Evolutionary conservation across 1,140 invertebrate species (phyloP).

Genomic region (Portunus trituberculatus): DNA sequence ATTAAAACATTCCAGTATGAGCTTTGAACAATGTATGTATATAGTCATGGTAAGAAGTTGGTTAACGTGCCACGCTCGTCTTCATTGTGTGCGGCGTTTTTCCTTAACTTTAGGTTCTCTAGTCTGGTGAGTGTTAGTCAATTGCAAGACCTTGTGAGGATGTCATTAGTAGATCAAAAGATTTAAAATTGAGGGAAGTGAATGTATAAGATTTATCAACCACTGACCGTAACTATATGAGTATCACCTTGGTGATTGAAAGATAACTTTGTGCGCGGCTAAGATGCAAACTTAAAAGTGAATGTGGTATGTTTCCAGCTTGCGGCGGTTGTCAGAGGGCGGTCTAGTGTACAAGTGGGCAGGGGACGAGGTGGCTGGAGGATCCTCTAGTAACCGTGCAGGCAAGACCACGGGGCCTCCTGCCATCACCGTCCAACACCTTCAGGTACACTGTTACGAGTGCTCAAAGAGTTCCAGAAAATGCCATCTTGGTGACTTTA

Average conservation of each 20-base stretch:
- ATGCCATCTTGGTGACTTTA: too few species aligned
- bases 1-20: too few species aligned
- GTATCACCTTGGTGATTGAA: background rate
- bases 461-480: too few species aligned
- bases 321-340: conserved; percentile 40
- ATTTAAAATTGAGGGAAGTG: background rate
- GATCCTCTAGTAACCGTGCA: background rate
- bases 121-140: too few species aligned
- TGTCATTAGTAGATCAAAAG: too few species aligned
- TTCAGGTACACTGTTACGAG: conserved; percentile 2
- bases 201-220: background rate
- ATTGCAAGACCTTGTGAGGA: background rate
- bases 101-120: too few species aligned
- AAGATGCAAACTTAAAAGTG: background rate
- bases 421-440: conserved; percentile 40
- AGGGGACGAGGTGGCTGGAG: conserved; percentile 35
- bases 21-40: too few species aligned
- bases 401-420: background rate
- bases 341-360: conserved; percentile 66
- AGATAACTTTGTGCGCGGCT: background rate
- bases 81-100: too few species aligned
- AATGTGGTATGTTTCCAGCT: background rate
- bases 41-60: too few species aligned
- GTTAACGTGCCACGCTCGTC: too few species aligned
- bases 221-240: background rate